Evolutionary conservation across 2,888 invertebrate genomes (phyloP), one percentile per base, ranked within the genome.

Genomic region (Scelioninae gen. 2): DNA sequence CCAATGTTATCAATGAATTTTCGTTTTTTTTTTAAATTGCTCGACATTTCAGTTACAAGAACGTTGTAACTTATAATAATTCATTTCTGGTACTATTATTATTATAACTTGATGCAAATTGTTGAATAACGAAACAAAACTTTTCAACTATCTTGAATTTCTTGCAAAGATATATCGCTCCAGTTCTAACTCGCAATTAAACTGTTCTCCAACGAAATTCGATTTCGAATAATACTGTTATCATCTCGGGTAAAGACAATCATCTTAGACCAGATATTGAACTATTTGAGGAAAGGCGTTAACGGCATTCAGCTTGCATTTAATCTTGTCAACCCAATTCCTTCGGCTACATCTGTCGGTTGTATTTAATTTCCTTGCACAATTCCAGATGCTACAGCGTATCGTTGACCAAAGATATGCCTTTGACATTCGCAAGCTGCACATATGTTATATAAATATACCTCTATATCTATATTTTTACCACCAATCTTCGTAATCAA

Each of bases 241-340:
- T 64, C 64, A 53, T 39, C 37, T 35, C 46, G 1, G 19, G 45
- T 39, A 37, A 63, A 63, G 57, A 63, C 53, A 53, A 70, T 70
- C 70, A 70, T 70, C 53, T 63, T 63, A 63, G 25, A 52, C 48
- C 55, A 69, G 69, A 69, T 69, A 61, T 55, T 69, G 53, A 52
- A 60, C 53, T 60, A 68, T 60, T 60, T 68, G 60, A 60, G 39
- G 46, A 68, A 68, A 68, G 60, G 60, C 45, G 60, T 65, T 65
- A 65, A 53, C 68, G 57, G 52, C 52, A 46, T 68, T 68, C 39
- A 43, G 41, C 43, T 50, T 28, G 28, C 35, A 46, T 41, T 68
- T 68, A 68, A 68, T 68, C 67, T 68, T 58, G 67, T 67, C 48
- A 33, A 68, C 43, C 67, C 52, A 68, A 58, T 68, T 68, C 45